These are phyloP conservation scores for Heliconius himera DNA, from an alignment of 1,140 invertebrate genomes.

Conservation along the genomic window DNA sequence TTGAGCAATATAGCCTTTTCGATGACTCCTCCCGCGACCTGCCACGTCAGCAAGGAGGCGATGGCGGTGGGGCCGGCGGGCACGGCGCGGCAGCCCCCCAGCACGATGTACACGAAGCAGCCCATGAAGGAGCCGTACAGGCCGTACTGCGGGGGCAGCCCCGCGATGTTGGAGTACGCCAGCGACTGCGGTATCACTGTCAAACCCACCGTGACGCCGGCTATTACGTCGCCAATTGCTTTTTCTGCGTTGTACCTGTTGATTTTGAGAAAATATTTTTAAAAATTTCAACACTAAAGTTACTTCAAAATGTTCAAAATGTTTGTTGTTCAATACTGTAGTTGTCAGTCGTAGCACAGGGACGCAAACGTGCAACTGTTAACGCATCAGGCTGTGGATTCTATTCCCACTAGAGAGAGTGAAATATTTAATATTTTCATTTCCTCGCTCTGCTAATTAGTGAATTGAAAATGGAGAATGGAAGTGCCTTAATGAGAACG, in stretches of 20 bases:
- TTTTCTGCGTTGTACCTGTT: constrained; percentile 84
- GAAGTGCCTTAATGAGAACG: too few species aligned
- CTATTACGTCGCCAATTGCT: constrained; percentile 90
- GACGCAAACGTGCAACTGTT: too few species aligned
- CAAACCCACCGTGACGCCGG: constrained; percentile 92
- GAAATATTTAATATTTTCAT: too few species aligned
- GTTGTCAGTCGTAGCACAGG: too few species aligned
- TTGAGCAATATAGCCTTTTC: constrained; percentile 91
- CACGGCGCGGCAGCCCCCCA: constrained; percentile 95
- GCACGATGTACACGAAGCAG: constrained; percentile 93
- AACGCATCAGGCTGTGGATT: too few species aligned
- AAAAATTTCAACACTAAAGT: too few species aligned
- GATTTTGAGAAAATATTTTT: background rate
- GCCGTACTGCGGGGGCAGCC: constrained; percentile 91
- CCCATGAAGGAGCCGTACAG: constrained; percentile 96
- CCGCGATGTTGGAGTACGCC: constrained; percentile 92
- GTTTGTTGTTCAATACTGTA: too few species aligned
- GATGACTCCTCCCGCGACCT: constrained; percentile 86
- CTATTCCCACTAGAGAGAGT: too few species aligned
- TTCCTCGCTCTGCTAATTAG: too few species aligned
- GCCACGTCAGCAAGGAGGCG: constrained; percentile 90
- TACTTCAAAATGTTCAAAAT: too few species aligned
- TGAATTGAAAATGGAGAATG: too few species aligned
- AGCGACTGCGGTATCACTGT: constrained; percentile 92
- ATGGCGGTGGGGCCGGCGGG: constrained; percentile 94